A percentile compares a stretch with the other conserved stretches of the same genome.
phyloP scores from a whole-genome alignment of 2,888 invertebrate species.

The Hipparchia semele region DNA sequence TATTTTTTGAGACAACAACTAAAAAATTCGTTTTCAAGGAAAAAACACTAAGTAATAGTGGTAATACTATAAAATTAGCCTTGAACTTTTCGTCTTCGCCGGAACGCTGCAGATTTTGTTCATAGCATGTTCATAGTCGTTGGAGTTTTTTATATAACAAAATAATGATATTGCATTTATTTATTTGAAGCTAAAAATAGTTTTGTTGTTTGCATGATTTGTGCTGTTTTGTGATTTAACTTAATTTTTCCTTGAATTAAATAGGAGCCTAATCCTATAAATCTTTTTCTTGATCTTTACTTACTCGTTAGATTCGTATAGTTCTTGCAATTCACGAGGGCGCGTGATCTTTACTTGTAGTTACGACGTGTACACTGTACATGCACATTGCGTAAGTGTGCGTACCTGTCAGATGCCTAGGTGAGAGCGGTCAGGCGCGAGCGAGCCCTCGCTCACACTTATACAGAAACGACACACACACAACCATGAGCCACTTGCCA shows the following conservation, averaged over 20 bases:
- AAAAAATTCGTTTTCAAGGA: constrained; percentile 11
- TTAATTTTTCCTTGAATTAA: background rate
- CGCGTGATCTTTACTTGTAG: too few species aligned
- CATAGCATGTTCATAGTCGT: constrained; percentile 44
- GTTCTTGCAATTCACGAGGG: too few species aligned
- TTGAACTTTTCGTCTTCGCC: constrained; percentile 63
- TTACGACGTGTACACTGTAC: too few species aligned
- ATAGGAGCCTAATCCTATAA: background rate
- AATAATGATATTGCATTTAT: background rate
- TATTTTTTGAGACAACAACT: too few species aligned
- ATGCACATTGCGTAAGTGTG: too few species aligned
- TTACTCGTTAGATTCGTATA: too few species aligned
- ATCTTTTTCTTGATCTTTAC: too few species aligned
- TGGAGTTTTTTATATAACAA: constrained; percentile 39
- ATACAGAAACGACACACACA: too few species aligned
- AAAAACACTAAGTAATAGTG: background rate
- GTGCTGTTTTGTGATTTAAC: background rate
- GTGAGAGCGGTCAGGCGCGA: too few species aligned
- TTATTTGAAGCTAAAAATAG: background rate
- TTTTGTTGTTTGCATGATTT: background rate
- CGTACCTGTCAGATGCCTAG: too few species aligned
- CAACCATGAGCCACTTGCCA: too few species aligned
- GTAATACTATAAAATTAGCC: constrained; percentile 41
- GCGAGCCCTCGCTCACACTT: too few species aligned
- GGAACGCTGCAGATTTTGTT: constrained; percentile 45